Evolutionary conservation across 2,888 invertebrate genomes (phyloP).

Genomic region (Drosophila multiciliata): DNA sequence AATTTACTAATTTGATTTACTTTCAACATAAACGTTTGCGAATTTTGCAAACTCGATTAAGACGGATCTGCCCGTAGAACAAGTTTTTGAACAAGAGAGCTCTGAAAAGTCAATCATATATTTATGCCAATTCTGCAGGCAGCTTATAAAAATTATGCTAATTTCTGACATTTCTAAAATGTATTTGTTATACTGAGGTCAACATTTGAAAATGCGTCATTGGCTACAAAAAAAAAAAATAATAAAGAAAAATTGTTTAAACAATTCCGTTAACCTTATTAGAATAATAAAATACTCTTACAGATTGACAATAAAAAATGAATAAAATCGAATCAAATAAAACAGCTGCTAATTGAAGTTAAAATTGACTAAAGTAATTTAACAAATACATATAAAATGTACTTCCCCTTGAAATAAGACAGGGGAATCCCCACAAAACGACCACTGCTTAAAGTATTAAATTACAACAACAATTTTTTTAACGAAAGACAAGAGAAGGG

Average conservation of each 20-base stretch:
- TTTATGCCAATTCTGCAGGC: background rate
- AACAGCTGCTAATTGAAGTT: constrained; percentile 65
- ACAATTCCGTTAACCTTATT: background rate
- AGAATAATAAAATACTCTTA: constrained; percentile 15
- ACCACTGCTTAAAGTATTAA: constrained; percentile 41
- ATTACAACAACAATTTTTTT: background rate
- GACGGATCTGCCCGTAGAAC: constrained; percentile 24
- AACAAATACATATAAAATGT: constrained; percentile 45
- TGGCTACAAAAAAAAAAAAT: background rate
- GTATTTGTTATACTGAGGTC: background rate
- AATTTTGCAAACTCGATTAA: constrained; percentile 4
- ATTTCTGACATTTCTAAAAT: constrained; percentile 10
- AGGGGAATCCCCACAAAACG: constrained; percentile 65
- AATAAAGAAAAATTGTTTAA: background rate
- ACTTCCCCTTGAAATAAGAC: constrained; percentile 60
- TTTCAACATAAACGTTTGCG: constrained; percentile 3
- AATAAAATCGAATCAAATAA: constrained; percentile 12
- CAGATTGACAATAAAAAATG: constrained; percentile 8
- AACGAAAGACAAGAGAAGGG: constrained; percentile 18
- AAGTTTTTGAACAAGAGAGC: constrained; percentile 26
- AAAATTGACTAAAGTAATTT: constrained; percentile 69
- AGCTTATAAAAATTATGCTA: constrained; percentile 3
- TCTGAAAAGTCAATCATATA: background rate
- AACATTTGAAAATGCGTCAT: background rate
- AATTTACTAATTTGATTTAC: constrained; percentile 3